phyloP scores from a whole-genome alignment of 2,113 vertebrate species.

The Corynorhinus townsendii region DNA sequence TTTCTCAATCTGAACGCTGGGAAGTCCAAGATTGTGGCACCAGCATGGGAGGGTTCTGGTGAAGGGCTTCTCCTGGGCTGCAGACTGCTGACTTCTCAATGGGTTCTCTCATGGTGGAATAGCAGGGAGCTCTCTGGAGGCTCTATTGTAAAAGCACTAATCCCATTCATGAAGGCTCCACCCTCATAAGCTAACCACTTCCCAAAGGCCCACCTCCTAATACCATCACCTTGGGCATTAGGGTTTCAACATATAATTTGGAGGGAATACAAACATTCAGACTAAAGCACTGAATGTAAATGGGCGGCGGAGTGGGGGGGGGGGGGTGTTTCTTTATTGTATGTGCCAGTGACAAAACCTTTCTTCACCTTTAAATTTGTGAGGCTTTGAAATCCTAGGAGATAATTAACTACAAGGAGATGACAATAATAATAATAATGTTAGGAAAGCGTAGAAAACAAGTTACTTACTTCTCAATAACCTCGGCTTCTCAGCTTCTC shows the following conservation, averaged over 20 bases:
- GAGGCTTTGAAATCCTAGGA: background rate
- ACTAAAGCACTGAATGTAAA: background rate
- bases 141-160: background rate
- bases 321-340: background rate
- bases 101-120: background rate
- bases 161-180: background rate
- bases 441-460: background rate
- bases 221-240: background rate
- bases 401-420: background rate
- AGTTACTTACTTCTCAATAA: background rate
- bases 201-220: background rate
- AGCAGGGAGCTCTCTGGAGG: background rate
- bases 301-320: background rate
- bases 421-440: background rate
- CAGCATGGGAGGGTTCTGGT: background rate
- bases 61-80: background rate
- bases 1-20: background rate
- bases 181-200: background rate
- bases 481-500: background rate
- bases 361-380: background rate
- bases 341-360: background rate
- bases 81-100: background rate
- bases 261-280: background rate
- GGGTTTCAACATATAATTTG: background rate
- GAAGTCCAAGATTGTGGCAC: background rate